Evolutionary conservation across 2,888 invertebrate genomes (phyloP).

Genomic region (Platycheirus albimanus): DNA sequence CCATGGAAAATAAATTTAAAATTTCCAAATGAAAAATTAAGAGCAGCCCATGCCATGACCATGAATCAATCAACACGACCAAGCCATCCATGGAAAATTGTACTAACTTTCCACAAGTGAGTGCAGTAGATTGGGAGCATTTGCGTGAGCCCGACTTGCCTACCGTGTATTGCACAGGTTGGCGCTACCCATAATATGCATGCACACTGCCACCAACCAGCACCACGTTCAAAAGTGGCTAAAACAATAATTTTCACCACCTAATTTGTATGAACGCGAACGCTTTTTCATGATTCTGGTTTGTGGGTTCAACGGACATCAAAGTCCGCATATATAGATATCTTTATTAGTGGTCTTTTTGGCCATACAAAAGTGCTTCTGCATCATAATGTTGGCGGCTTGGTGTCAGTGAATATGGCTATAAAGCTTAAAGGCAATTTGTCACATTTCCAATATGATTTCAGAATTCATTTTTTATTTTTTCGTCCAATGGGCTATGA

Average conservation of each 20-base stretch:
- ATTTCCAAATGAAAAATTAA: conserved; percentile 36
- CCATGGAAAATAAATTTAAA: conserved; percentile 39
- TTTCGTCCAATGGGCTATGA: conserved; percentile 2
- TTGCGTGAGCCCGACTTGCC: conserved; percentile 1
- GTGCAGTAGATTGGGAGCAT: conserved; percentile 21
- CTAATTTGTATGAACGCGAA: conserved; percentile 41
- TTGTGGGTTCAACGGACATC: conserved; percentile 45
- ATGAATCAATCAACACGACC: conserved; percentile 52
- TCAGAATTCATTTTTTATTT: conserved; percentile 50
- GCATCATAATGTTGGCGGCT: conserved; percentile 15
- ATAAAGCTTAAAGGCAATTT: not conserved
- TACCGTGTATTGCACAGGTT: not conserved
- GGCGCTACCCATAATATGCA: conserved; percentile 24
- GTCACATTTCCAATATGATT: conserved; percentile 50
- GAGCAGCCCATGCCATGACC: conserved; percentile 36
- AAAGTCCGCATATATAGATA: too few species aligned
- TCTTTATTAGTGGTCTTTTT: not conserved
- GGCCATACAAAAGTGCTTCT: not conserved
- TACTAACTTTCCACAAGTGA: conserved; percentile 9
- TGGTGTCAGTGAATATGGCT: not conserved
- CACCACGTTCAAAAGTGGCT: conserved; percentile 38
- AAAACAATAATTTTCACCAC: conserved; percentile 54
- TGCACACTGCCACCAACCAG: conserved; percentile 4
- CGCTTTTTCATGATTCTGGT: conserved; percentile 18
- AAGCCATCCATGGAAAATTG: conserved; percentile 13